phyloP scores from a whole-genome alignment of 2,113 vertebrate species.

The Catagonus wagneri region DNA sequence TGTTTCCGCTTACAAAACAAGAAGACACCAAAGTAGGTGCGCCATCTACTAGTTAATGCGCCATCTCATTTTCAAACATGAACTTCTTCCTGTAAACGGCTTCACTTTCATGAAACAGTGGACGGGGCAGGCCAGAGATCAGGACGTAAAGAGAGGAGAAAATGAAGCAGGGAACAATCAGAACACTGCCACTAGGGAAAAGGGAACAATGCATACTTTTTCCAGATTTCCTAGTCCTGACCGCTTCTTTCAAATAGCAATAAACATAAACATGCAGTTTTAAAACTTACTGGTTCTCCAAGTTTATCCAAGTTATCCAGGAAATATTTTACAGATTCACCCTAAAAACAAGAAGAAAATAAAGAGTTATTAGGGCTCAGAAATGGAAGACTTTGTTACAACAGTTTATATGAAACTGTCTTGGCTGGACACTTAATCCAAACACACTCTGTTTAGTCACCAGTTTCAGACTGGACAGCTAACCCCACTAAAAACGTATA shows the following conservation, averaged over 20 bases:
- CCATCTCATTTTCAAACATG: slow-evolving; percentile 29
- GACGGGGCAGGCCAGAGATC: not conserved
- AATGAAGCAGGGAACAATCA: not conserved
- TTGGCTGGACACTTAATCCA: slow-evolving; percentile 63
- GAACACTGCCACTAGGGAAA: not conserved
- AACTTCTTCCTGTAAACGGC: not conserved
- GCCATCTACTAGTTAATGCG: not conserved
- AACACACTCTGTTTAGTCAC: slow-evolving; percentile 62
- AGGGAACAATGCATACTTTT: not conserved
- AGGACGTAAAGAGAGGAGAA: not conserved
- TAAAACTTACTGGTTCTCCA: slow-evolving; percentile 93
- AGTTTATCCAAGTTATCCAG: slow-evolving; percentile 99
- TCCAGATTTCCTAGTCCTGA: not conserved
- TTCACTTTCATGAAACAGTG: not conserved
- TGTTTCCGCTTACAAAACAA: not conserved
- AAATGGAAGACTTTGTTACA: slow-evolving; percentile 46
- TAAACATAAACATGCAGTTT: slow-evolving; percentile 41
- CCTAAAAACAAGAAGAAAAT: slow-evolving; percentile 89
- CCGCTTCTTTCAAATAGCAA: slow-evolving; percentile 26
- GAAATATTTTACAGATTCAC: slow-evolving; percentile 99
- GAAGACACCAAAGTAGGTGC: not conserved
- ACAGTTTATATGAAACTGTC: slow-evolving; percentile 73
- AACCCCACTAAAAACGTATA: not conserved
- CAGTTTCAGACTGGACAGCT: slow-evolving; percentile 54
- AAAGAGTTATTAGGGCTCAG: slow-evolving; percentile 68